A percentile compares a stretch with the other conserved stretches of the same genome.
Conservation (phyloP, 2,113 vertebrate genomes). For the Narcine bancroftii region DNA sequence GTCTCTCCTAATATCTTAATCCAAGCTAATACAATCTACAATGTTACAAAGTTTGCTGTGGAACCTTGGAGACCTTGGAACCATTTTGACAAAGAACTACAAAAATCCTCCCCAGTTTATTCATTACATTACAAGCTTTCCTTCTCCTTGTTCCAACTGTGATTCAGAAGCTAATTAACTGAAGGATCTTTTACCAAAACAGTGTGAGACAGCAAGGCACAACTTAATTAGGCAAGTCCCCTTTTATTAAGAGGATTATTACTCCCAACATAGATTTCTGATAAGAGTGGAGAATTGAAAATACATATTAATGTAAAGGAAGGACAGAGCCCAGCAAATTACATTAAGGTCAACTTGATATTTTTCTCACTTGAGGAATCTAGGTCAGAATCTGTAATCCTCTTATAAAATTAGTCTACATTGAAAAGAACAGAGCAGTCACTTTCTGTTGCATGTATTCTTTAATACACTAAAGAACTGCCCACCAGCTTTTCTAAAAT, state of each 20-base stretch:
- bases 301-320: slow-evolving; percentile 21
- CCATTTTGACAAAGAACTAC: background rate
- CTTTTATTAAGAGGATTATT: slow-evolving; percentile 15
- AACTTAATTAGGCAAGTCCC: slow-evolving; percentile 20
- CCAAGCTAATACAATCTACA: background rate
- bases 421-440: background rate
- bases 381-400: slow-evolving; percentile 17
- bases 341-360: slow-evolving; percentile 12
- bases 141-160: background rate
- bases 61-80: background rate
- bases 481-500: background rate
- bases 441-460: background rate
- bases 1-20: background rate
- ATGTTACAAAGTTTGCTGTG: background rate
- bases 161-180: slow-evolving; percentile 19
- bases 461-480: background rate
- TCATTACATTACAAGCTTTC: background rate
- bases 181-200: background rate
- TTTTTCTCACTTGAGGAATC: slow-evolving; percentile 28
- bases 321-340: background rate
- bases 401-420: background rate
- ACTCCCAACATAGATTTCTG: slow-evolving; percentile 26
- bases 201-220: slow-evolving; percentile 7
- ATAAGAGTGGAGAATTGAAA: slow-evolving; percentile 32
- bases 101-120: background rate